A percentile compares a stretch with the other conserved stretches of the same genome.
phyloP scores from a whole-genome alignment of 2,797 vertebrate species.

The Muscicapa comitata region DNA sequence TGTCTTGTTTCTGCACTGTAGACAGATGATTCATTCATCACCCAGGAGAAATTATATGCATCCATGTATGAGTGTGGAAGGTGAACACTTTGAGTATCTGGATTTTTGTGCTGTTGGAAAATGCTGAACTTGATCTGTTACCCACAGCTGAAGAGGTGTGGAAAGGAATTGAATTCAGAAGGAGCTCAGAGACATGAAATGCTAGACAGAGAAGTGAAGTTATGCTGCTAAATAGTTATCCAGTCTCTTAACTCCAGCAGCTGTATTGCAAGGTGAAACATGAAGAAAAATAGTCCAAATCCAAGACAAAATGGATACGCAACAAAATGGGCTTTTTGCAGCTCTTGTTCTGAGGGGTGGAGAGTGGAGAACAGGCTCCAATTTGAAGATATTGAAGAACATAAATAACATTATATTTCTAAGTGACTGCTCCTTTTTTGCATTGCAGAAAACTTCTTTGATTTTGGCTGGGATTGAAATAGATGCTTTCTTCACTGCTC shows the following conservation, averaged over 20 bases:
- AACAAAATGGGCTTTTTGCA: not conserved
- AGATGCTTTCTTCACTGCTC: not conserved
- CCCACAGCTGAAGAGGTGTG: not conserved
- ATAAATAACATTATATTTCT: not conserved
- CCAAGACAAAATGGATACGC: not conserved
- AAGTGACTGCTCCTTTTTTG: not conserved
- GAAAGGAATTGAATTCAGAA: not conserved
- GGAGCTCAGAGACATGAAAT: not conserved
- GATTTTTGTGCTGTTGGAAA: not conserved
- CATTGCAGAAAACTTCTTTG: slow-evolving; percentile 12
- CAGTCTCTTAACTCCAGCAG: not conserved
- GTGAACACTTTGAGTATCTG: not conserved
- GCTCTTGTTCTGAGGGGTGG: not conserved
- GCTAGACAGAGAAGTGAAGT: not conserved
- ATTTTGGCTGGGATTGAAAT: not conserved
- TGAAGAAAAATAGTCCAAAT: not conserved
- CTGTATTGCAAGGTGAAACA: not conserved
- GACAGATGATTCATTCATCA: not conserved
- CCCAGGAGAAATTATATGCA: not conserved
- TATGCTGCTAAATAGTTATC: not conserved
- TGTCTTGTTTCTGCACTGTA: not conserved
- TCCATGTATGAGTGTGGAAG: not conserved
- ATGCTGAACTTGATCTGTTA: not conserved
- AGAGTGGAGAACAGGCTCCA: not conserved
- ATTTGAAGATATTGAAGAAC: not conserved